phyloP scores from a whole-genome alignment of 2,888 invertebrate genomes.

The Bembecia ichneumoniformis region DNA sequence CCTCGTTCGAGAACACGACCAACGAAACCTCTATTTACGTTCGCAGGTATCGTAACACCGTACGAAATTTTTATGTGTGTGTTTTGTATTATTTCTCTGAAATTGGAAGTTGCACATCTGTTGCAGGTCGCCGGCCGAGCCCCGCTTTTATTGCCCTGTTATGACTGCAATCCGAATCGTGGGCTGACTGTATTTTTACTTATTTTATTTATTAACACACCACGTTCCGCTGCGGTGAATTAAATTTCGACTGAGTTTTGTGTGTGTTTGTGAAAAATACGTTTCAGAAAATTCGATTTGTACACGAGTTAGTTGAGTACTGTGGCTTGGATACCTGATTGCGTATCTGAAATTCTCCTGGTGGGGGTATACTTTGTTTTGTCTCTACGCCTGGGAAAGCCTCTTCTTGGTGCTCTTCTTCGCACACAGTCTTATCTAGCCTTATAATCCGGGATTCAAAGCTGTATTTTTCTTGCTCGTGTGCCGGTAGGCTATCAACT shows the following conservation, averaged over 20 bases:
- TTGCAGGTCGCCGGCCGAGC: constrained; percentile 29
- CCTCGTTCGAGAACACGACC: constrained; percentile 23
- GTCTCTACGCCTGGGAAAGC: too few relatives aligned
- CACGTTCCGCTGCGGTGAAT: constrained; percentile 31
- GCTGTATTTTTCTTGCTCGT: neutral
- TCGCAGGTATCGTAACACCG: constrained; percentile 48
- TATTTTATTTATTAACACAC: constrained; percentile 46
- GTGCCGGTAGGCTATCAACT: too few relatives aligned
- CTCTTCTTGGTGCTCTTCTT: too few relatives aligned
- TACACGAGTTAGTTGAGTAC: neutral
- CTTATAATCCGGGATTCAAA: too few relatives aligned
- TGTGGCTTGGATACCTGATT: neutral
- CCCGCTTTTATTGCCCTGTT: constrained; percentile 52
- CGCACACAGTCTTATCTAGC: too few relatives aligned
- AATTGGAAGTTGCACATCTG: constrained; percentile 55
- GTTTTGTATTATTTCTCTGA: constrained; percentile 47
- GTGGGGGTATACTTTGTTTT: neutral
- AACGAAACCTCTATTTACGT: constrained; percentile 52
- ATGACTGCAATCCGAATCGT: constrained; percentile 53
- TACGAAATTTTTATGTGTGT: constrained; percentile 41
- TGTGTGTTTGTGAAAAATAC: constrained; percentile 25
- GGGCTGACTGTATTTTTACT: constrained; percentile 32
- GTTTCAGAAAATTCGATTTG: constrained; percentile 12
- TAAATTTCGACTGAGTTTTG: constrained; percentile 29
- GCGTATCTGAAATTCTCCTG: neutral